These are phyloP conservation scores for Cephalopholis sonnerati DNA, from an alignment of 2,113 vertebrate species.

Conservation along the genomic window DNA sequence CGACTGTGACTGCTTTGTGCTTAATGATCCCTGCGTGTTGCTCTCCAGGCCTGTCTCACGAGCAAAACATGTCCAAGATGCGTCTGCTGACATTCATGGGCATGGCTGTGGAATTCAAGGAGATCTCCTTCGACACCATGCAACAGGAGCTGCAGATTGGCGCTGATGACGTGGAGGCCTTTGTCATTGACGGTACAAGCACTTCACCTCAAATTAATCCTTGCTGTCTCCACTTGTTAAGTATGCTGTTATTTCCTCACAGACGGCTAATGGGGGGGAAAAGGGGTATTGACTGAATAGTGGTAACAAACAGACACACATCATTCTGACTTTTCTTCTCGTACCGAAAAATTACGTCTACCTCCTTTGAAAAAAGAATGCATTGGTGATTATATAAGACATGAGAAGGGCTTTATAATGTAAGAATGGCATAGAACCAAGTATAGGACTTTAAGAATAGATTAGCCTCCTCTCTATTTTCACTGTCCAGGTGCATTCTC, in stretches of 20 bases:
- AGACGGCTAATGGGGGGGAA: neutral
- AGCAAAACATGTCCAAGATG: slow-evolving; percentile 99
- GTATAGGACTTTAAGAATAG: slow-evolving; percentile 14
- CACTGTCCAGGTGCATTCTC: slow-evolving; percentile 1
- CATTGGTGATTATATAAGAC: neutral
- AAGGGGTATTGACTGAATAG: neutral
- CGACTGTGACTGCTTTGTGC: slow-evolving; percentile 86
- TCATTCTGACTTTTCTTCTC: neutral
- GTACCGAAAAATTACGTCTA: neutral
- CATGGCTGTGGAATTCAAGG: slow-evolving; percentile 98
- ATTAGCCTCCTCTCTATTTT: slow-evolving; percentile 20
- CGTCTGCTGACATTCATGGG: slow-evolving; percentile 99
- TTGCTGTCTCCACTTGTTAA: neutral
- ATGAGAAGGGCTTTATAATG: slow-evolving; percentile 2
- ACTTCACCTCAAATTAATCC: slow-evolving; percentile 1
- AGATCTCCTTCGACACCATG: slow-evolving; percentile 97
- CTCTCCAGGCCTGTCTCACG: slow-evolving; percentile 91
- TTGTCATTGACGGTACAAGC: slow-evolving; percentile 95
- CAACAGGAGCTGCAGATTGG: slow-evolving; percentile 97
- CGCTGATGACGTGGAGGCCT: slow-evolving; percentile 96
- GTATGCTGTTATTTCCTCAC: neutral
- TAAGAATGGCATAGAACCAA: slow-evolving; percentile 10
- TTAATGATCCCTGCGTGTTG: slow-evolving; percentile 65
- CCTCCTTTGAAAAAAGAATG: neutral
- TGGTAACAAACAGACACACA: neutral